These are phyloP conservation scores for Polydrusus pterygomalis DNA, from an alignment of 2,888 invertebrate genomes.

Conservation along the genomic window DNA sequence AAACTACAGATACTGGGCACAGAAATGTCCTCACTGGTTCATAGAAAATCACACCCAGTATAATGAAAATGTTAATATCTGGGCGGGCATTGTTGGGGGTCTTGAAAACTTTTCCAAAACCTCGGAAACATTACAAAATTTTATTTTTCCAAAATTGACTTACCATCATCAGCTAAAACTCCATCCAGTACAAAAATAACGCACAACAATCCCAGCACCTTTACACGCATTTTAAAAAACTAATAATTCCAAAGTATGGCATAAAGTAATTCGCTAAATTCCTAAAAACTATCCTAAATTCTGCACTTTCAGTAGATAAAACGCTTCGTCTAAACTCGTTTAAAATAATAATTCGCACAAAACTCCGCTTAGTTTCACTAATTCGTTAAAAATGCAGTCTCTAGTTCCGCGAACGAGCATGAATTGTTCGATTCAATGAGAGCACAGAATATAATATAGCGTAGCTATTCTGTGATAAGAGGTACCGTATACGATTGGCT, in stretches of 20 bases:
- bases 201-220: constrained; percentile 23
- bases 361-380: background rate
- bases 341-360: constrained; percentile 8
- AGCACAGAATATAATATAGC: too few species aligned
- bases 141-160: background rate
- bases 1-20: too few species aligned
- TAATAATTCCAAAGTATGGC: constrained; percentile 27
- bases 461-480: too few species aligned
- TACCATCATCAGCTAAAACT: constrained; percentile 27
- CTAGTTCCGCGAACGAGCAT: background rate
- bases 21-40: too few species aligned
- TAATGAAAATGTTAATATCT: too few species aligned
- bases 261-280: constrained; percentile 31
- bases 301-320: background rate
- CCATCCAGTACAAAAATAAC: constrained; percentile 23
- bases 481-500: constrained; percentile 14
- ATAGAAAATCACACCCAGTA: too few species aligned
- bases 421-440: too few species aligned
- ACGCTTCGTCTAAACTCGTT: constrained; percentile 1
- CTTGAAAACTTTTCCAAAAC: too few species aligned
- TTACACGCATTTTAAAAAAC: constrained; percentile 31
- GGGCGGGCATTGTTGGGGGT: too few species aligned
- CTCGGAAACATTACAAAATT: too few species aligned
- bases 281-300: constrained; percentile 15
- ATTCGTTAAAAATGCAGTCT: constrained; percentile 21